Evolutionary conservation across 1,140 invertebrate species (phyloP), one percentile per base, ranked within the genome.

Genomic region (Orius laevigatus): DNA sequence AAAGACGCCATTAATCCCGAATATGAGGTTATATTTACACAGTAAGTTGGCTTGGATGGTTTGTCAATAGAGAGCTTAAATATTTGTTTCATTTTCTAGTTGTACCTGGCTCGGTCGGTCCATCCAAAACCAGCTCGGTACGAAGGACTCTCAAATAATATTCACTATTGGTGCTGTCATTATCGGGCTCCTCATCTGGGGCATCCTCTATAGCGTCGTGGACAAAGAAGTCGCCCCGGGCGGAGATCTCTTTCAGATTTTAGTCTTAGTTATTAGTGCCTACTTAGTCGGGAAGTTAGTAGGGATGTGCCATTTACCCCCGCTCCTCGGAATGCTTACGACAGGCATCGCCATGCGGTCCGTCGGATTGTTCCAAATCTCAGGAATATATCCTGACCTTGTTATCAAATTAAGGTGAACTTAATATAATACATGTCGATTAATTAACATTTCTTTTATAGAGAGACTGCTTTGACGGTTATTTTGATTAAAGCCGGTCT

Each of bases 401-500:
- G 54, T 58, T 36, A 52, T 56, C 18, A 46, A 48, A 10, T 33
- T 58, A 3, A 57, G 57, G 57, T 58, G 39, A 46, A 16, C 6
- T 1, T 48, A 2, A 38, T 32, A 18, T 16, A 25, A 19, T 39
- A 25, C 25, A 25, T 25, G 3, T 25, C 8, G 25, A 4, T 25
- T 25, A 25, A 25, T 25, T 25, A 25, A 4, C 25, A n/a, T 15
- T 46, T 33, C 34, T 36, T 6, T 53, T 40, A 4, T 51, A 60
- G 81, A 60, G 73, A 75, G 58, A 66, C 79, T 47, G 80, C 82
- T 2, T 63, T 85, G 44, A 70, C 73, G 2, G 72, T 84, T 35
- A 87, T 86, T 49, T 67, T 86, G 56, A 67, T 79, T 11, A 64
- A 81, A 57, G 84, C 81, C 48, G 84, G 84, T 2, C 59, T 86